These are phyloP conservation scores for Platorchestia sp. DNA, from an alignment of 1,140 invertebrate genomes.

Conservation along the genomic window DNA sequence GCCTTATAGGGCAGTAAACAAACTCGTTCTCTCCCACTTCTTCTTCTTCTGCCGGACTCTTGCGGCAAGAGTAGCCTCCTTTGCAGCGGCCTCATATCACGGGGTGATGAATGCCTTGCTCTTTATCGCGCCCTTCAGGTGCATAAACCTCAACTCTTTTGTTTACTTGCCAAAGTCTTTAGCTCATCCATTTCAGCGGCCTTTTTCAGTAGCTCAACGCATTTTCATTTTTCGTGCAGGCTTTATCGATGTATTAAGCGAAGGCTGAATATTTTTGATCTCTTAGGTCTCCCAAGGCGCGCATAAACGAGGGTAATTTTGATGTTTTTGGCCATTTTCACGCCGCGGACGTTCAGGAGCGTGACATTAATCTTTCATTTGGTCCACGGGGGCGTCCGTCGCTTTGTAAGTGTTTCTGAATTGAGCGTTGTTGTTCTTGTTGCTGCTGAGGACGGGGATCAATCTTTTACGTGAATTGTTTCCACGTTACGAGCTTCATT, in stretches of 20 bases:
- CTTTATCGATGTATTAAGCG: background rate
- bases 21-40: background rate
- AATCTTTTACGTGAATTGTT: background rate
- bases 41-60: background rate
- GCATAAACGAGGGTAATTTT: background rate
- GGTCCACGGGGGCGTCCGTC: background rate
- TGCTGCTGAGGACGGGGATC: background rate
- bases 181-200: background rate
- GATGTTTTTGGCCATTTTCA: background rate
- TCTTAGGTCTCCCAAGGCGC: background rate
- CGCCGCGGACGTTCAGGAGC: background rate
- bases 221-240: background rate
- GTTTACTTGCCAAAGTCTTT: background rate
- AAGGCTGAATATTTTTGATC: background rate
- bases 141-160: constrained; percentile 1
- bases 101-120: background rate
- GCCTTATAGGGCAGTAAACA: background rate
- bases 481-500: background rate
- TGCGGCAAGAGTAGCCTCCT: background rate
- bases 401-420: background rate
- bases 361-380: background rate
- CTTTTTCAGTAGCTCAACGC: background rate
- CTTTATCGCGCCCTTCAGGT: background rate
- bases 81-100: background rate
- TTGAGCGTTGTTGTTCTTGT: background rate